These are phyloP conservation scores for Atrina japonica DNA, from an alignment of 2,888 invertebrate genomes.

Conservation along the genomic window DNA sequence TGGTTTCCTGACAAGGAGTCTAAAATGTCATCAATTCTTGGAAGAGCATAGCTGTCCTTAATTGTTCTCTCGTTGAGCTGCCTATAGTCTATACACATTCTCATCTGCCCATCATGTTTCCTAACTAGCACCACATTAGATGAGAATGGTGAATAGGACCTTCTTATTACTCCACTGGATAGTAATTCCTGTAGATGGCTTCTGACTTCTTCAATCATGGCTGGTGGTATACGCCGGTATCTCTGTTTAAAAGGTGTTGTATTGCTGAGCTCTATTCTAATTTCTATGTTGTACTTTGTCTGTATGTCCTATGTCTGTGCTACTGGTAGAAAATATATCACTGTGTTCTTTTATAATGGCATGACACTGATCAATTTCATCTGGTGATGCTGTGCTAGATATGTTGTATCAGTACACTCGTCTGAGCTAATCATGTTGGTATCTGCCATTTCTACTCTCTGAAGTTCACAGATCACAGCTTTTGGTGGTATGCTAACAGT, in stretches of 20 bases:
- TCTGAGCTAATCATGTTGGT: no score
- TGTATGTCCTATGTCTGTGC: neutral
- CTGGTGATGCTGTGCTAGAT: no score
- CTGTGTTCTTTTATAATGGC: neutral
- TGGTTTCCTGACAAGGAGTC: constrained; percentile 10
- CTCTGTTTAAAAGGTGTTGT: constrained; percentile 4
- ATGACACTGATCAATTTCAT: no score
- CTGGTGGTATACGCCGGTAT: neutral
- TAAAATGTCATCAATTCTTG: constrained; percentile 6
- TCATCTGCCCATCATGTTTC: neutral
- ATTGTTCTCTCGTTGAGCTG: constrained; percentile 4
- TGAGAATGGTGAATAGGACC: constrained; percentile 5
- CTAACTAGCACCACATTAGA: neutral
- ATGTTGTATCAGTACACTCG: no score
- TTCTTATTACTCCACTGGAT: neutral
- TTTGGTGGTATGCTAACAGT: constrained; percentile 10
- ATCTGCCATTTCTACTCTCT: no score
- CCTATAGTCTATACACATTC: constrained; percentile 20
- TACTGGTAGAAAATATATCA: neutral
- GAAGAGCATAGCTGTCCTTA: constrained; percentile 14
- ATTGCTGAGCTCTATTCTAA: neutral
- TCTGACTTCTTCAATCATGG: neutral
- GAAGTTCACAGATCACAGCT: constrained; percentile 17
- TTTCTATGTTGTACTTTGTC: neutral
- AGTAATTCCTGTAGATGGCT: constrained; percentile 10